Evolutionary conservation across 2,888 invertebrate species (phyloP).

Genomic region (Stenodema calcarata): DNA sequence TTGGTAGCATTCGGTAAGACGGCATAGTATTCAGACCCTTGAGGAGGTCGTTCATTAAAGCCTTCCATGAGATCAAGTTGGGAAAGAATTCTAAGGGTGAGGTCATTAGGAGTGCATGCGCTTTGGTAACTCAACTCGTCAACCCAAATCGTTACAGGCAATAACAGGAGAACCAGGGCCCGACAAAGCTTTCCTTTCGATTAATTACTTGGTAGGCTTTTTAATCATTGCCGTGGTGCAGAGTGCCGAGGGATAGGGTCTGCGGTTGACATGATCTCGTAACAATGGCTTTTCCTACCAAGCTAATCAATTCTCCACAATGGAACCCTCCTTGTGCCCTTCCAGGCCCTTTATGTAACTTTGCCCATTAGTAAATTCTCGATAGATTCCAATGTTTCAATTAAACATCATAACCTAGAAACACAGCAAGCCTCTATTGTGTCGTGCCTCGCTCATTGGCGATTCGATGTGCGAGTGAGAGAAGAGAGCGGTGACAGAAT

Average conservation of each 20-base stretch:
- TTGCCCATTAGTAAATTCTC: slow-evolving; percentile 49
- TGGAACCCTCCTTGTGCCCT: slow-evolving; percentile 26
- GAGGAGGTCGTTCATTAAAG: too few species aligned
- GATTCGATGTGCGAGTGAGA: not conserved
- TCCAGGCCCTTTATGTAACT: slow-evolving; percentile 50
- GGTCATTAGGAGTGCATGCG: slow-evolving; percentile 36
- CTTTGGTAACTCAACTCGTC: slow-evolving; percentile 19
- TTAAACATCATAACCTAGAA: slow-evolving; percentile 50
- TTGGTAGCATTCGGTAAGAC: not conserved
- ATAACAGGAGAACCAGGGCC: slow-evolving; percentile 44
- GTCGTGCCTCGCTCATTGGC: not conserved
- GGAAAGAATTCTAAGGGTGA: slow-evolving; percentile 19
- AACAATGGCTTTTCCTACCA: slow-evolving; percentile 47
- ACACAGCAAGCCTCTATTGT: slow-evolving; percentile 10
- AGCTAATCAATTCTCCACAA: slow-evolving; percentile 50
- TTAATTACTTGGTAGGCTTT: slow-evolving; percentile 51
- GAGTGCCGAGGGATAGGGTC: slow-evolving; percentile 12
- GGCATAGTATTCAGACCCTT: too few species aligned
- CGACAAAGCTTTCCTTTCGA: slow-evolving; percentile 43
- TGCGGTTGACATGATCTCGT: slow-evolving; percentile 51
- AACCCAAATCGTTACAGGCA: slow-evolving; percentile 48
- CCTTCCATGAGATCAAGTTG: not conserved
- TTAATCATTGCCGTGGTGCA: slow-evolving; percentile 44
- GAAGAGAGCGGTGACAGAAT: not conserved
- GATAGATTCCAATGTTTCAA: slow-evolving; percentile 52